These are phyloP conservation scores for Dioctria linearis DNA, from an alignment of 2,888 invertebrate genomes.

Conservation along the genomic window DNA sequence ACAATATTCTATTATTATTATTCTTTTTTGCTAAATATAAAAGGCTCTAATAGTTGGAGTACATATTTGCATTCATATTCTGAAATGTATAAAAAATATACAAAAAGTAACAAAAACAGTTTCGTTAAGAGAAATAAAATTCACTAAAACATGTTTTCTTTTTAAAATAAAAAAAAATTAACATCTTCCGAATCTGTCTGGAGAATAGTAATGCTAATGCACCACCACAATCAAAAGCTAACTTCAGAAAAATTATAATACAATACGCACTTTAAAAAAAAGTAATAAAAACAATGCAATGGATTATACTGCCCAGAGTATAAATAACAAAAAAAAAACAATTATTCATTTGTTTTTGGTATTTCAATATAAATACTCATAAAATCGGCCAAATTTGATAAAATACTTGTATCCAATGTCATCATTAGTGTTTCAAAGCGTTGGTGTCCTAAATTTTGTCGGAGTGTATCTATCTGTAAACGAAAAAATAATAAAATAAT, in stretches of 20 bases:
- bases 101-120: slow-evolving; percentile 13
- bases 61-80: slow-evolving; percentile 18
- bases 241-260: neutral
- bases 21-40: slow-evolving; percentile 29
- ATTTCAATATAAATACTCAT: slow-evolving; percentile 61
- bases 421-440: slow-evolving; percentile 83
- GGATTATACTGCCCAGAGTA: neutral
- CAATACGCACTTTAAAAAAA: neutral
- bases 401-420: slow-evolving; percentile 80
- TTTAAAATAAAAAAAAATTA: neutral
- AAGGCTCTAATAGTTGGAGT: slow-evolving; percentile 35
- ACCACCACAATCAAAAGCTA: neutral
- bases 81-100: slow-evolving; percentile 22
- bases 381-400: slow-evolving; percentile 80
- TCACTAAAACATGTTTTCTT: neutral
- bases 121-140: neutral
- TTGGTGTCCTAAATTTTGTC: slow-evolving; percentile 81
- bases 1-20: neutral
- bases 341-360: slow-evolving; percentile 47
- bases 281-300: slow-evolving; percentile 5
- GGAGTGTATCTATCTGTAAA: slow-evolving; percentile 79
- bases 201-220: too few relatives aligned
- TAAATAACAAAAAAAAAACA: neutral
- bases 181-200: neutral
- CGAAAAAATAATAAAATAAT: slow-evolving; percentile 55